Conservation (phyloP, 2,113 vertebrate genomes). For the Mus pahari region DNA sequence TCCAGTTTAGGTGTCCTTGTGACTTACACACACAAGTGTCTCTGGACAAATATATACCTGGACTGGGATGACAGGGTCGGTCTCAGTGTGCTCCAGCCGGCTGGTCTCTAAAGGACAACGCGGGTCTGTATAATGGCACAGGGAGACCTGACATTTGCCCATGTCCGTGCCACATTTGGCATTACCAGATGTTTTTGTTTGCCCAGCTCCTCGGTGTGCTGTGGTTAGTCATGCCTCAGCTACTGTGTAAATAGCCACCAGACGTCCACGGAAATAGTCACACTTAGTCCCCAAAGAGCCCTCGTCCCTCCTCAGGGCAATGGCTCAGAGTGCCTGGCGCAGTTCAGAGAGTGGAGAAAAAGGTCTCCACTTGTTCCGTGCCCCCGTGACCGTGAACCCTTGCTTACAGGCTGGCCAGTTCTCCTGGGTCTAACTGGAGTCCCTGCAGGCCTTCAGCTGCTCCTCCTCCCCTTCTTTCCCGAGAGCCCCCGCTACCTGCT, state of each 20-base stretch:
- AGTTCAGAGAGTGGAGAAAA: neutral
- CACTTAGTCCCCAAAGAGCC: neutral
- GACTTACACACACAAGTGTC: neutral
- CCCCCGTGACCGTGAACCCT: fast-evolving
- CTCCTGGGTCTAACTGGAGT: constrained; percentile 93
- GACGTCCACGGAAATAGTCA: neutral
- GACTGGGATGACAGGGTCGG: fast-evolving
- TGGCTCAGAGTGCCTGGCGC: fast-evolving
- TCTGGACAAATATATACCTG: fast-evolving
- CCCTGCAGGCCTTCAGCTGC: constrained; percentile 90
- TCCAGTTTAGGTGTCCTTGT: neutral
- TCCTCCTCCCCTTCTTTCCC: constrained; percentile 92
- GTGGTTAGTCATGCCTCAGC: fast-evolving
- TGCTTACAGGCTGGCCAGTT: constrained; percentile 91
- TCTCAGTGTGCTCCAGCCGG: neutral
- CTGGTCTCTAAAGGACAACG: neutral
- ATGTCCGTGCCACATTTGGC: fast-evolving
- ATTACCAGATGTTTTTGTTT: neutral
- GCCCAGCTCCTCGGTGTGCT: fast-evolving
- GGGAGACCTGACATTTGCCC: neutral
- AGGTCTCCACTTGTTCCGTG: neutral
- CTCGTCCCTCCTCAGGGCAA: fast-evolving
- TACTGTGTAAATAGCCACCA: neutral
- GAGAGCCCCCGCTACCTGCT: constrained; percentile 96
- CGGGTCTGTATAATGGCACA: fast-evolving